Base-by-base conservation (phyloP, 2,888 invertebrate genomes). In the Entomobrya proxima region DNA sequence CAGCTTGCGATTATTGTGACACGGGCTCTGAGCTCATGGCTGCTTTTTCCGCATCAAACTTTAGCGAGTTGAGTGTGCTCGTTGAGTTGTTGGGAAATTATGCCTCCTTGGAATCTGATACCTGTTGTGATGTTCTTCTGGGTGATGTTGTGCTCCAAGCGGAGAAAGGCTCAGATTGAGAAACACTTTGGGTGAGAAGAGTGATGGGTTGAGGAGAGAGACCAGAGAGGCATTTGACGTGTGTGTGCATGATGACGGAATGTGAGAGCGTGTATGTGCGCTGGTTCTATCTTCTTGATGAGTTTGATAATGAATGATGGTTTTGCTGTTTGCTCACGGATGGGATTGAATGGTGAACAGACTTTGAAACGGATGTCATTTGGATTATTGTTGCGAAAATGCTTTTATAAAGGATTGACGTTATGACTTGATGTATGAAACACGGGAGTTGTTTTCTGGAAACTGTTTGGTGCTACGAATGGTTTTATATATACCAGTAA, bases 161-260 rank as follows among this genome's bases (percentile, higher is more conserved):
- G 30, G 50, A 47, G 30, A 18, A 50, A 27, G 21, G 47, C 74
- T 50, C 50, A 30, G 72, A 7, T 11, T 32, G 9, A 44, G 58
- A 58, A 44, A 47, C 30, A n/a, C 35, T 75, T 58, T 44, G 37
- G 40, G 47, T 15, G 24, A 50, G 32, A 30, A 40, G 61, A 74
- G 81, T 37, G 27, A 85, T 85, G 85, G 85, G 85, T 85, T 85
- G 80, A 80, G 69, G 40, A 40, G 44, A 69, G 21, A 64, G 47
- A 74, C 47, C n/a, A n/a, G n/a, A 40, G 37, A 61, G 30, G 30
- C 35, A 30, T 69, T 21, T 30, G 27, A 83, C 50, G 37, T 83
- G 44, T 15, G 61, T 50, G 7, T 7, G 50, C 44, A 30, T 77
- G 69, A 85, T 80, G 55, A 85, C 67, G 80, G 86, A 81, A 81